Base-by-base conservation (phyloP, 2,113 vertebrate species). In the Hypanus sabinus region DNA sequence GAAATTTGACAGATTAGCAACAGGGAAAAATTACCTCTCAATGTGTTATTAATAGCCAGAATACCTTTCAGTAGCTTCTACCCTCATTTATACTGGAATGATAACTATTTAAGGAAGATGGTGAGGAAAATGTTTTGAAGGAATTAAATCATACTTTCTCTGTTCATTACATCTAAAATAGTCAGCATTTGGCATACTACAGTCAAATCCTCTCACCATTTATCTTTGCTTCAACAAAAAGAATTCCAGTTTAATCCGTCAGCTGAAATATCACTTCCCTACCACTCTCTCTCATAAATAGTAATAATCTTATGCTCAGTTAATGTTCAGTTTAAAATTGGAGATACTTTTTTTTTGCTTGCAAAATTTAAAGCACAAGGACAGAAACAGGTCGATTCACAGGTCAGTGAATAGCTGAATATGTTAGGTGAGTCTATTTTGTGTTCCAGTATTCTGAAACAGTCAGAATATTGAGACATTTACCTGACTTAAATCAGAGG, bases 401-500 rank as follows among this genome's bases (percentile, higher is more conserved):
- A 70, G 68, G 68, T 70, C 68, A 70, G 68, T 12, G 30, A 62
- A 62, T 14, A 62, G 60, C 12, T n/a, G 16, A 60, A 88, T 11
- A 5, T 3, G 27, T 16, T 88, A 7, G 62, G 62, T 30, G 27
- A 24, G 22, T 27, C 11, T n/a, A 62, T 30, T 30, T 62, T 12
- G 12, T 62, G 62, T 36, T 92, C 2, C 22, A 2, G 33, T 38
- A 20, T 38, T 12, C 18, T 20, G 65, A 73, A 27, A 38, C 55
- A 73, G 1, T n/a, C 60, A 70, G 27, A 93, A 71, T 1, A 30
- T 93, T 71, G 33, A 73, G 70, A 71, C 30, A 73, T 27, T 95
- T 96, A 97, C 97, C 97, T 94, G 95, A 95, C 96, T 96, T 80
- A 97, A 94, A 85, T 97, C 96, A 10, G 94, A 93, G 95, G 96